phyloP scores from a whole-genome alignment of 2,888 invertebrate genomes.

The Andrena trimmerana region DNA sequence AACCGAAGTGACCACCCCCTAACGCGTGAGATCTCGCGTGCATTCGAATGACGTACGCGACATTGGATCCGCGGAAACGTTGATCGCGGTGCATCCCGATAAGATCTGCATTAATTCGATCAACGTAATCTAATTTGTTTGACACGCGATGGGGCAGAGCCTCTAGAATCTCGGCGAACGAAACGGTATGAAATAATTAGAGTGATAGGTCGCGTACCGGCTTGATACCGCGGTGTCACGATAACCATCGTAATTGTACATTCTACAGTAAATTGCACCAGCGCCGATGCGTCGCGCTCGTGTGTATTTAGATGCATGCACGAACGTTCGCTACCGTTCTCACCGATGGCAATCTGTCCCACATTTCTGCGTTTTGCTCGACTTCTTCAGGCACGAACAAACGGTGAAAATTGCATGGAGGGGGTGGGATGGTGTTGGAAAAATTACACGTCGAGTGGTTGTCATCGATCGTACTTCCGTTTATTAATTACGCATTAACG shows the following conservation, averaged over 20 bases:
- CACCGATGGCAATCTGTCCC: slow-evolving; percentile 20
- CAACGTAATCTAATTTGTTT: slow-evolving; percentile 23
- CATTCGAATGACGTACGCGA: neutral
- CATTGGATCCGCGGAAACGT: neutral
- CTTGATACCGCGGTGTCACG: slow-evolving; percentile 15
- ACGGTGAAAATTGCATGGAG: too few relatives aligned
- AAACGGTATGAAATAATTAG: slow-evolving; percentile 15
- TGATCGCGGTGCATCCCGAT: neutral
- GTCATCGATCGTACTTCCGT: neutral
- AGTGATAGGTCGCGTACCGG: neutral
- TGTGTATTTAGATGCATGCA: neutral
- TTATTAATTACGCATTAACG: neutral
- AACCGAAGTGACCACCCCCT: too few relatives aligned
- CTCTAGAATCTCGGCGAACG: neutral
- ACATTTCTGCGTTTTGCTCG: neutral
- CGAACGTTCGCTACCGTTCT: neutral
- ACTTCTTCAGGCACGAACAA: too few relatives aligned
- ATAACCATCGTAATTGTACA: slow-evolving; percentile 37
- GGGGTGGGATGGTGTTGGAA: too few relatives aligned
- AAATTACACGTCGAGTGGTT: neutral
- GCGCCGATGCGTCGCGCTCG: slow-evolving; percentile 21
- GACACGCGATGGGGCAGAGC: slow-evolving; percentile 17
- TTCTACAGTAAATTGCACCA: slow-evolving; percentile 33
- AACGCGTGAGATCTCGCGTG: too few relatives aligned
- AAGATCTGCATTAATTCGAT: slow-evolving; percentile 18